Base-by-base conservation (phyloP, 2,797 vertebrate species). In the Amphiprion clarkii region DNA sequence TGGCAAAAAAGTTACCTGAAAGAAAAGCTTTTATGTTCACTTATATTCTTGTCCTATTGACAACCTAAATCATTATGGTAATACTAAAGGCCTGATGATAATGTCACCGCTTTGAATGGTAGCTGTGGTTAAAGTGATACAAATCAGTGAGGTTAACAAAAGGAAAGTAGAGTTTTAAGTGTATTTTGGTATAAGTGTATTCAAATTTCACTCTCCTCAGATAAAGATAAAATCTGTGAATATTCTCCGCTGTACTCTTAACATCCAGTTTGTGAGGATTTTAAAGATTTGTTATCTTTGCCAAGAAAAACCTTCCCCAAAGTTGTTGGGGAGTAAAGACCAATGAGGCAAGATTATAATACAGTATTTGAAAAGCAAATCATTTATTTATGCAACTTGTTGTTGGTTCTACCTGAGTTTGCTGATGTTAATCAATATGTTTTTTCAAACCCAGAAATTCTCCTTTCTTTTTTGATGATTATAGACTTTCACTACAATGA, bases 231-330 rank as follows among this genome's bases (percentile, higher is more conserved):
- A 10, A 36, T 36, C 9, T 8, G 33, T 36, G 33, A 36, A 36
- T 36, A 8, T 36, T 36, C 33, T 31, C 31, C 31, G 7, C 31
- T 31, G 31, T 31, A 31, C 31, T 31, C 5, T 27, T 36, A 7
- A 7, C 33, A 36, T 9, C 33, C 14, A 54, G 56, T 56, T 17
- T 69, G 11, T 39, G 36, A 57, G 63, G 44, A 62, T 69, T 73
- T 64, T n/a, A 60, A 71, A 57, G 8, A 46, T 64, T 57, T 64
- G 5, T 51, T 49, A 8, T 81, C 1, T 31, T 25, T 57, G 13
- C 10, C 31, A 8, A 58, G 6, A 16, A 61, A 71, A 67, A 6
- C 16, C 55, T 48, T 64, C 29, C 27, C 17, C 3, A 49, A 42
- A 58, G 42, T 68, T 74, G 27, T 56, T 29, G 4, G 23, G 27